Evolutionary conservation across 2,888 invertebrate species (phyloP).

Genomic region (Piscicola geometra): DNA sequence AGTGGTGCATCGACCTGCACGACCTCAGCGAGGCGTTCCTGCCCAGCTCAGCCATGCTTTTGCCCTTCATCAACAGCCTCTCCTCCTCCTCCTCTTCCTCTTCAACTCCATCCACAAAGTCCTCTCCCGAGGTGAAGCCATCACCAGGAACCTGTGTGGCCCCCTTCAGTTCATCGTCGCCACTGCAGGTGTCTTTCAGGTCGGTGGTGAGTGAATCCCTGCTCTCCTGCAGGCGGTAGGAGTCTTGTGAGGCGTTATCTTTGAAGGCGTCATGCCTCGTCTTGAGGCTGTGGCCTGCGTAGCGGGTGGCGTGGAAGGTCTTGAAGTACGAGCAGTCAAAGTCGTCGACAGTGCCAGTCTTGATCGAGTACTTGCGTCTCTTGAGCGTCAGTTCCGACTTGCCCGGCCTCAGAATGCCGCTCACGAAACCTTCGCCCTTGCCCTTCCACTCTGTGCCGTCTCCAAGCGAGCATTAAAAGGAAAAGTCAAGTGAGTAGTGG

Average conservation of each 20-base stretch:
- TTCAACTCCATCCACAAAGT: neutral
- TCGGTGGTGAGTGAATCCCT: conserved; percentile 28
- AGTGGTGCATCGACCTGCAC: neutral
- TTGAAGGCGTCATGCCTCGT: neutral
- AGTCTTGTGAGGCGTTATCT: conserved; percentile 46
- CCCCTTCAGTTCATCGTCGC: neutral
- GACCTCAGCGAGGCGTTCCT: conserved; percentile 6
- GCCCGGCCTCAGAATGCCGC: neutral
- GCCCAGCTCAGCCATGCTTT: conserved; percentile 18
- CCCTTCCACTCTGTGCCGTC: neutral
- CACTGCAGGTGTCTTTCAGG: neutral
- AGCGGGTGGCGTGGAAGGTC: neutral
- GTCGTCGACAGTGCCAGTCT: conserved; percentile 40
- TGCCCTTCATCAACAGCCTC: neutral
- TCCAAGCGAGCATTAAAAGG: neutral
- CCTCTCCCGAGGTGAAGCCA: neutral
- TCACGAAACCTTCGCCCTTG: neutral
- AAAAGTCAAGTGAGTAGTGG: neutral
- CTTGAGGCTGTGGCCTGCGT: neutral
- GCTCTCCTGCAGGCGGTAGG: conserved; percentile 45
- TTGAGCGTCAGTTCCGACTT: conserved; percentile 1
- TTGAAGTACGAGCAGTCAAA: conserved; percentile 44
- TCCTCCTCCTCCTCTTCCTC: neutral
- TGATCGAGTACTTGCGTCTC: neutral
- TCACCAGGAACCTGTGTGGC: neutral